phyloP scores from a whole-genome alignment of 2,113 vertebrate genomes.

The Oryzias woworae region DNA sequence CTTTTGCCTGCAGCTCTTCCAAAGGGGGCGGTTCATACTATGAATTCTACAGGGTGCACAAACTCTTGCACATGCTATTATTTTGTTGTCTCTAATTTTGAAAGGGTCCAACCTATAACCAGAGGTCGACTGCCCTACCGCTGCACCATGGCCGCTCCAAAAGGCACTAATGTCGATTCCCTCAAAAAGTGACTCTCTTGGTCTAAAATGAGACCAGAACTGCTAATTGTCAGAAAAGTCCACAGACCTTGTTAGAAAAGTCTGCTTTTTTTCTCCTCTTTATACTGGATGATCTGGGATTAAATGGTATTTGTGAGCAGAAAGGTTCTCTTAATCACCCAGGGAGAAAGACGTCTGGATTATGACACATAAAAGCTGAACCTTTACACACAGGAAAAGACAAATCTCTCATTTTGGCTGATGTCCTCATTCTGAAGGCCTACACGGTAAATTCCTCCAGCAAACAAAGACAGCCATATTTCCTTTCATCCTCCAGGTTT shows the following conservation, averaged over 20 bases:
- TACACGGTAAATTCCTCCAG: slow-evolving; percentile 19
- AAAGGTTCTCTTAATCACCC: slow-evolving; percentile 28
- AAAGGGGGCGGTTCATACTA: too few relatives aligned
- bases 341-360: slow-evolving; percentile 29
- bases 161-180: too few relatives aligned
- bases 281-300: slow-evolving; percentile 24
- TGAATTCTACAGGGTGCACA: too few relatives aligned
- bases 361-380: slow-evolving; percentile 29
- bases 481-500: slow-evolving; percentile 61
- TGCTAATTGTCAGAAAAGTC: slow-evolving; percentile 4
- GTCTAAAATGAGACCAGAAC: too few relatives aligned
- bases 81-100: too few relatives aligned
- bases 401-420: slow-evolving; percentile 32
- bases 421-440: slow-evolving; percentile 33
- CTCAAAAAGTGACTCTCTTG: too few relatives aligned
- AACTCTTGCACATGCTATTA: too few relatives aligned
- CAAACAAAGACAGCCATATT: slow-evolving; percentile 29
- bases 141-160: too few relatives aligned
- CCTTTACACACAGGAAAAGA: slow-evolving; percentile 32
- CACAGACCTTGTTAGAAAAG: slow-evolving; percentile 37
- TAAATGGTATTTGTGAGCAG: slow-evolving; percentile 36
- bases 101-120: too few relatives aligned
- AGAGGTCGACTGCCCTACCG: too few relatives aligned
- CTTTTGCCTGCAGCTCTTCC: too few relatives aligned
- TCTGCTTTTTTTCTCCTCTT: slow-evolving; percentile 23